Base-by-base conservation (phyloP, 2,888 invertebrate genomes). In the Mythimna albipuncta region DNA sequence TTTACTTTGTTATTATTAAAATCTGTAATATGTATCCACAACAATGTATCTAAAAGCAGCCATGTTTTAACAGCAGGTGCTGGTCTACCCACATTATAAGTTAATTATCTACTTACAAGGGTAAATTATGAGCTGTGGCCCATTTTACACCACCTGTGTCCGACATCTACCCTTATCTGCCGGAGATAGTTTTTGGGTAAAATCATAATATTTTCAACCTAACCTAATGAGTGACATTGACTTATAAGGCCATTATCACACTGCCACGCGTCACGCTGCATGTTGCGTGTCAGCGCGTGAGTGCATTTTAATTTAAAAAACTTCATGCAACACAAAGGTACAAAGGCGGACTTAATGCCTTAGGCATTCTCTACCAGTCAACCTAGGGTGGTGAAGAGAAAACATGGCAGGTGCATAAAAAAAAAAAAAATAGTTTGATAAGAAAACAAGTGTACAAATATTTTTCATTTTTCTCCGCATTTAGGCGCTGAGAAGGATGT, bases 81-180 rank as follows among this genome's bases (percentile, higher is more conserved):
- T 6, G 69, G 55, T 57, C n/a, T 38, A 61, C 47, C 26, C 50
- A 64, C 57, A 52, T 73, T 52, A 52, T 62, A 68, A 66, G 21
- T 64, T 69, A 66, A 68, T 68, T 76, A 63, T 70, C 44, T 68
- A 65, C 67, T 69, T 61, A 75, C 59, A 68, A 64, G 72, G 69
- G 76, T 72, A 64, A 64, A 70, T 69, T 64, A 83, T 69, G 71
- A 57, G 21, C 55, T 69, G 69, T 68, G 70, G 66, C 66, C 81
- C 72, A 72, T 84, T 83, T 75, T 83, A 76, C 55, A 70, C 21
- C 82, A 82, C 84, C 82, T 82, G 82, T 19, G 77, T 50, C 77
- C 54, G 59, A 54, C 57, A 26, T 41, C n/a, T 5, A 71, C 44
- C 63, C 32, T 52, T 65, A n/a, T 69, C 50, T 55, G 26, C 9